phyloP scores from a whole-genome alignment of 2,888 invertebrate species.

The Monochamus alternatus region DNA sequence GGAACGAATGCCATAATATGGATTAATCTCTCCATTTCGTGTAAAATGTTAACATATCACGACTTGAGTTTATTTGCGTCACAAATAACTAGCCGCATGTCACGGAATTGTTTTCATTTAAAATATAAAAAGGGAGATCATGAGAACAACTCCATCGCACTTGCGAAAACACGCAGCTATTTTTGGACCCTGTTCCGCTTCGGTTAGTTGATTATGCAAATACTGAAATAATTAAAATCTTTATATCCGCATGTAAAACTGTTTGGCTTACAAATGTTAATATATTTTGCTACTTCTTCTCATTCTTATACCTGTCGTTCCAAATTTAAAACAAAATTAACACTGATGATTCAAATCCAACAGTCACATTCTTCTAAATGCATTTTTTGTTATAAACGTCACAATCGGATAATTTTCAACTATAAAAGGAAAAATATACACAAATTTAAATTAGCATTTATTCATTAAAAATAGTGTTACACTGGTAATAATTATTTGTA shows the following conservation, averaged over 20 bases:
- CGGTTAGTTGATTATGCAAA: constrained; percentile 5
- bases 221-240: constrained; percentile 16
- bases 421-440: no score
- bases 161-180: constrained; percentile 31
- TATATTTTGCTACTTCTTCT: no score
- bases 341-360: no score
- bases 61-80: not conserved
- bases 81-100: constrained; percentile 7
- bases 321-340: no score
- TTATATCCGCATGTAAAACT: not conserved
- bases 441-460: no score
- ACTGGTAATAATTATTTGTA: no score
- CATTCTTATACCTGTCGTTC: no score
- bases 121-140: constrained; percentile 27
- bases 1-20: constrained; percentile 1
- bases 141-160: constrained; percentile 26
- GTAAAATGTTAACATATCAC: constrained; percentile 12
- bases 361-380: no score
- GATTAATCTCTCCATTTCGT: not conserved
- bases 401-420: no score
- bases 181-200: constrained; percentile 27
- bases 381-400: no score
- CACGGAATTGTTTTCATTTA: constrained; percentile 26
- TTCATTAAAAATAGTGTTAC: no score
- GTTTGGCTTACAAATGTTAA: no score